These are phyloP conservation scores for Eubasilissa splendida DNA, from an alignment of 2,888 invertebrate genomes.

Conservation along the genomic window DNA sequence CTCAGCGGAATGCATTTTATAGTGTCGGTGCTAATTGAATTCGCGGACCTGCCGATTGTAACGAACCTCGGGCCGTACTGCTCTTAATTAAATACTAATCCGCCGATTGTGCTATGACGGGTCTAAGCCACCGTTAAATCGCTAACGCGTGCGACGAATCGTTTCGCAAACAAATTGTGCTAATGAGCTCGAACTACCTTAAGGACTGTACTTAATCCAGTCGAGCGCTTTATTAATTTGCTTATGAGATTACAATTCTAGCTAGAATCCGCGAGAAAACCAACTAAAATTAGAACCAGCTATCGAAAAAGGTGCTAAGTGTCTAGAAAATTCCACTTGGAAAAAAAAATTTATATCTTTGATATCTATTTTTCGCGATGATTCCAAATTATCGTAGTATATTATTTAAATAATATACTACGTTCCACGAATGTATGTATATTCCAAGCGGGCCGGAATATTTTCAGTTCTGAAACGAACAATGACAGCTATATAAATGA, in stretches of 20 bases:
- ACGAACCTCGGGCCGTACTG: neutral
- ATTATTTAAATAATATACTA: too few relatives aligned
- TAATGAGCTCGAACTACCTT: neutral
- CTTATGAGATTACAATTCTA: neutral
- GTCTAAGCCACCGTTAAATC: neutral
- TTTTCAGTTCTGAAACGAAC: too few relatives aligned
- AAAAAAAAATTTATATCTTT: constrained; percentile 3
- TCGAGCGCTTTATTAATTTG: neutral
- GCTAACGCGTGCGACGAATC: neutral
- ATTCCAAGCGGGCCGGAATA: too few relatives aligned
- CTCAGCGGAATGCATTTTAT: neutral
- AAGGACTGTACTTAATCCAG: neutral
- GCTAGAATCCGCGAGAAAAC: neutral
- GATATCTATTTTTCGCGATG: too few relatives aligned
- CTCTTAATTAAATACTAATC: neutral
- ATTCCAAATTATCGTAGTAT: too few relatives aligned
- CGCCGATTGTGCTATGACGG: neutral
- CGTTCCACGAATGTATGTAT: too few relatives aligned
- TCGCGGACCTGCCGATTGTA: too few relatives aligned
- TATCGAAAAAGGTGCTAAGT: neutral
- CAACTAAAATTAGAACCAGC: neutral
- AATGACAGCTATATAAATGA: too few relatives aligned
- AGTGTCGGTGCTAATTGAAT: too few relatives aligned
- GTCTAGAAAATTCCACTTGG: constrained; percentile 1
- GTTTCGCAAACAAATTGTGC: neutral